phyloP scores from a whole-genome alignment of 2,113 vertebrate species.

The Anthoscopus minutus region DNA sequence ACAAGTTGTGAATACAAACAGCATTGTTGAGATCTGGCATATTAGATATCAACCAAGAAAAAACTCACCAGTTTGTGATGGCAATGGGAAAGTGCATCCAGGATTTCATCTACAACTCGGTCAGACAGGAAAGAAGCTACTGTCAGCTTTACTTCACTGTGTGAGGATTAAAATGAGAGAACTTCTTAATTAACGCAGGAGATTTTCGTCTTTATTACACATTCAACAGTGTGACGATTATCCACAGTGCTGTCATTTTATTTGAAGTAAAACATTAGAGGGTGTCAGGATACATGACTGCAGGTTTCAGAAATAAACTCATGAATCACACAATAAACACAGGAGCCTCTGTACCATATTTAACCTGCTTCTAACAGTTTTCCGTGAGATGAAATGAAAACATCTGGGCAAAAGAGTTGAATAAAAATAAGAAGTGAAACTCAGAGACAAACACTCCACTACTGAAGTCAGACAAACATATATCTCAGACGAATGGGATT shows the following conservation, averaged over 20 bases:
- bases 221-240: not conserved
- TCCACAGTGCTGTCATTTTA: not conserved
- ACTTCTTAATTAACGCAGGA: not conserved
- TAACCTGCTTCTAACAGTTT: constrained; percentile 43
- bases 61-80: constrained; percentile 86
- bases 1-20: not conserved
- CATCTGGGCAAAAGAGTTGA: constrained; percentile 36
- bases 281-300: constrained; percentile 1
- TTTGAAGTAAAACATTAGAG: constrained; percentile 3
- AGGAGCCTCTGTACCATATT: constrained; percentile 36
- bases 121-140: constrained; percentile 96
- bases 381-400: constrained; percentile 39
- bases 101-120: constrained; percentile 93
- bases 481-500: not conserved
- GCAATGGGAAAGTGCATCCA: constrained; percentile 87
- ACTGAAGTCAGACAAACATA: not conserved
- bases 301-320: constrained; percentile 47
- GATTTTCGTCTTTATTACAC: not conserved
- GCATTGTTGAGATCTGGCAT: not conserved
- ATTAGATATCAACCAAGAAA: not conserved
- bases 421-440: constrained; percentile 12
- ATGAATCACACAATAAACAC: constrained; percentile 56
- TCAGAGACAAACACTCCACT: not conserved
- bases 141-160: constrained; percentile 93
- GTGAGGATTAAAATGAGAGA: constrained; percentile 41